Percentiles rank a stretch among this genome's conserved stretches.
These are phyloP conservation scores for Macroramphosus scolopax DNA, from an alignment of 2,797 vertebrate genomes.

Conservation along the genomic window DNA sequence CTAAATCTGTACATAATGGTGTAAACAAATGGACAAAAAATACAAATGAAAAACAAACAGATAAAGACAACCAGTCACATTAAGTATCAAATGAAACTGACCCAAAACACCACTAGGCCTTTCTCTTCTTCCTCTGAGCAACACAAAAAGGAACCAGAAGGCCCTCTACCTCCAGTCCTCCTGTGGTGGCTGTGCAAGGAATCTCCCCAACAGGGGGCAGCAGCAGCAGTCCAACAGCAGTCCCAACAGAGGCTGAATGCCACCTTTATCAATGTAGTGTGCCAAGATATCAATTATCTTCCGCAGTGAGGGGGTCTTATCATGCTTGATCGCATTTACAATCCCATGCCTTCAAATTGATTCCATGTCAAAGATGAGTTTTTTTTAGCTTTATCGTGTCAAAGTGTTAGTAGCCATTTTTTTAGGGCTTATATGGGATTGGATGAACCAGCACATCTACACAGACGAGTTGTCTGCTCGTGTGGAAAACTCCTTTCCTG, in stretches of 20 bases:
- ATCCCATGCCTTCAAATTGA: conserved; percentile 67
- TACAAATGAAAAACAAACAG: conserved; percentile 24
- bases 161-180: conserved; percentile 28
- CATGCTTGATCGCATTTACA: too few relatives aligned
- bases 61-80: conserved; percentile 36
- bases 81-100: conserved; percentile 37
- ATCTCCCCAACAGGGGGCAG: conserved; percentile 27
- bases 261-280: conserved; percentile 46
- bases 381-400: conserved; percentile 41
- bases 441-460: too few relatives aligned
- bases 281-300: conserved; percentile 23
- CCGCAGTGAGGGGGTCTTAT: conserved; percentile 49
- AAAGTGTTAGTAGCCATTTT: conserved; percentile 62
- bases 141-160: conserved; percentile 29
- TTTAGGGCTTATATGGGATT: conserved; percentile 42
- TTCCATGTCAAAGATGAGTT: conserved; percentile 39
- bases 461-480: too few relatives aligned
- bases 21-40: conserved; percentile 56
- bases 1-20: conserved; percentile 33
- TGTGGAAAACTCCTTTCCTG: conserved; percentile 7
- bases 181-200: conserved; percentile 24
- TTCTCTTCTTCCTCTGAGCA: conserved; percentile 29
- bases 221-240: conserved; percentile 61
- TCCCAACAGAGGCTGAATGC: conserved; percentile 35
- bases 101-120: conserved; percentile 16